Evolutionary conservation across 2,113 vertebrate species (phyloP).

Genomic region (Vulpes lagopus): DNA sequence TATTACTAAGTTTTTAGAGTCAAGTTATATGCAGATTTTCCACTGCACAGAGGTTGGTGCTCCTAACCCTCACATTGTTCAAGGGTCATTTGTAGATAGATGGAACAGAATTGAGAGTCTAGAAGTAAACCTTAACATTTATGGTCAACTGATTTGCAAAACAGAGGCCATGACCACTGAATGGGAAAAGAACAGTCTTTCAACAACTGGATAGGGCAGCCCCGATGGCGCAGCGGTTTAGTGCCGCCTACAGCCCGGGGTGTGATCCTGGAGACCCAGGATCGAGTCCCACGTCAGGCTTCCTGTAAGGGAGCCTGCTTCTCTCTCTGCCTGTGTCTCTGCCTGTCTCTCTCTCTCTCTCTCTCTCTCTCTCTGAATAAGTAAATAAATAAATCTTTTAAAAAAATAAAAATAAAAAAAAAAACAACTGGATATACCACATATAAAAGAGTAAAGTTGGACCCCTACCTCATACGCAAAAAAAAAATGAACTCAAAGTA

Average conservation of each 20-base stretch:
- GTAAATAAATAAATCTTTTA: no score
- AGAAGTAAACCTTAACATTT: neutral
- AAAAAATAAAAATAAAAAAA: no score
- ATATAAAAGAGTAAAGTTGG: conserved; percentile 29
- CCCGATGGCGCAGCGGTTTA: no score
- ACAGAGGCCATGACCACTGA: conserved; percentile 17
- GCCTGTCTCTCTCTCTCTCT: no score
- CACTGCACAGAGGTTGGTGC: neutral
- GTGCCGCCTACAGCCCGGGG: no score
- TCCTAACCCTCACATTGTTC: neutral
- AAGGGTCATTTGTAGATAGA: neutral
- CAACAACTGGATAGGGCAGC: conserved; percentile 14
- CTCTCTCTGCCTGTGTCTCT: no score
- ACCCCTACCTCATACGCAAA: neutral
- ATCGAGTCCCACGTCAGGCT: no score
- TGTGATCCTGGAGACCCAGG: no score
- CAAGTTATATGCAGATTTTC: neutral
- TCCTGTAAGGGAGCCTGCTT: no score
- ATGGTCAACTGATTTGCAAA: conserved; percentile 40
- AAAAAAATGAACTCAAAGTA: conserved; percentile 30
- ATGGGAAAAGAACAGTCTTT: conserved; percentile 16
- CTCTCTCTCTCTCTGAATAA: no score
- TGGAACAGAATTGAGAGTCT: neutral
- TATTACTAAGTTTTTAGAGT: neutral
- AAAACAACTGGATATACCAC: conserved; percentile 28